Evolutionary conservation across 1,140 invertebrate genomes (phyloP).

Genomic region (Melanaphis sacchari): DNA sequence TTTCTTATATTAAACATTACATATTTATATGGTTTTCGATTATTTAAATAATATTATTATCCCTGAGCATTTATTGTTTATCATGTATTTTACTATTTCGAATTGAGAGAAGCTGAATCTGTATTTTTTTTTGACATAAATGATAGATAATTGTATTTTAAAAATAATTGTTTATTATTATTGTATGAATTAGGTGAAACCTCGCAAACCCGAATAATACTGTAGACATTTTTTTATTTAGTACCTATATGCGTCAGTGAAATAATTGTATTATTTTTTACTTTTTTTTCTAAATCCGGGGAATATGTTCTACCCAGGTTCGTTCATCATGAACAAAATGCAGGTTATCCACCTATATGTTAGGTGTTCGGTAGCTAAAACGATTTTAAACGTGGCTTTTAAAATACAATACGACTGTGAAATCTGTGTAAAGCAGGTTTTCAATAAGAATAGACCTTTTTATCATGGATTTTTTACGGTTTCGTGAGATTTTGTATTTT

Average conservation of each 20-base stretch:
- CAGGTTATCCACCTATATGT: background rate
- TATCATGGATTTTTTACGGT: constrained; percentile 44
- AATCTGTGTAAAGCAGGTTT: constrained; percentile 35
- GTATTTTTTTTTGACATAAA: background rate
- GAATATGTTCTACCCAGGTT: background rate
- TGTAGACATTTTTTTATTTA: background rate
- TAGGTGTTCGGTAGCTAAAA: constrained; percentile 15
- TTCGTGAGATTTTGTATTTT: background rate
- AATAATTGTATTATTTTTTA: constrained; percentile 8
- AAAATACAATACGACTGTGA: constrained; percentile 31
- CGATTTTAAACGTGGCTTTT: constrained; percentile 44
- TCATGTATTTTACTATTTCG: background rate
- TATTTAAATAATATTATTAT: background rate
- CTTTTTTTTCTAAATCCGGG: background rate
- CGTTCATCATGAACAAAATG: background rate
- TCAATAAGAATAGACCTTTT: constrained; percentile 30
- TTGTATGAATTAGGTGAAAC: background rate
- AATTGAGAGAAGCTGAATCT: background rate
- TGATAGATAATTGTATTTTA: background rate
- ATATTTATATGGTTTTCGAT: background rate
- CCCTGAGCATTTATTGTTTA: background rate
- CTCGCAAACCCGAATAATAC: background rate
- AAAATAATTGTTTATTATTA: background rate
- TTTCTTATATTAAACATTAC: background rate
- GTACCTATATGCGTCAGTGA: background rate